phyloP scores from a whole-genome alignment of 2,113 vertebrate species.

The Myotis brandtii region DNA sequence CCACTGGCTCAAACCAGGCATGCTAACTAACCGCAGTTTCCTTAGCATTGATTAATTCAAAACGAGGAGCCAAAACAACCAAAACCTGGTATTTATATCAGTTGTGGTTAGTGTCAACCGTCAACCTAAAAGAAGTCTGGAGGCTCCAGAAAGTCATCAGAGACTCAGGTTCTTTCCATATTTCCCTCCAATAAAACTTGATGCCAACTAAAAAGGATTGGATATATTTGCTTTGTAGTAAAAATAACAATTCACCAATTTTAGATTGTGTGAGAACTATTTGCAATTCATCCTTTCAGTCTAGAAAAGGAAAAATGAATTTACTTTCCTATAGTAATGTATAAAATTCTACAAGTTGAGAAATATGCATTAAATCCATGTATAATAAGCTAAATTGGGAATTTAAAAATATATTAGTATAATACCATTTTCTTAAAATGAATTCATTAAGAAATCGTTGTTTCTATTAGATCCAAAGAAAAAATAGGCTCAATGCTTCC shows the following conservation, averaged over 20 bases:
- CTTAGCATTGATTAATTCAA: not conserved
- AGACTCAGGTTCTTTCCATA: not conserved
- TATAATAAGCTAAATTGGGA: not conserved
- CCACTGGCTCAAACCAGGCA: not conserved
- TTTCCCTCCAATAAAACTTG: not conserved
- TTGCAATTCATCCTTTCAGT: not conserved
- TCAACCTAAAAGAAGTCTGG: not conserved
- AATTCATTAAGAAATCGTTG: not conserved
- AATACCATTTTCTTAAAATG: not conserved
- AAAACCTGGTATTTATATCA: not conserved
- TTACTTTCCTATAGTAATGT: not conserved
- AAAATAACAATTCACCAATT: not conserved
- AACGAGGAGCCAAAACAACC: not conserved
- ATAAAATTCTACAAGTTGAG: not conserved
- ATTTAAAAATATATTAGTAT: not conserved
- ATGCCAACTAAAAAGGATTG: not conserved
- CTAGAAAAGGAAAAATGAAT: not conserved
- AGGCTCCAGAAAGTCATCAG: not conserved
- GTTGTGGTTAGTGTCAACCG: not conserved
- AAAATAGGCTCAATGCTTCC: not conserved
- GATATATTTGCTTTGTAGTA: not conserved
- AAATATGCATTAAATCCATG: not conserved
- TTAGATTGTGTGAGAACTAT: not conserved
- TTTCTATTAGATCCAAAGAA: not conserved
- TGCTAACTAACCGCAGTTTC: not conserved